Base-by-base conservation (phyloP, 2,888 invertebrate genomes). In the Macaria liturata region DNA sequence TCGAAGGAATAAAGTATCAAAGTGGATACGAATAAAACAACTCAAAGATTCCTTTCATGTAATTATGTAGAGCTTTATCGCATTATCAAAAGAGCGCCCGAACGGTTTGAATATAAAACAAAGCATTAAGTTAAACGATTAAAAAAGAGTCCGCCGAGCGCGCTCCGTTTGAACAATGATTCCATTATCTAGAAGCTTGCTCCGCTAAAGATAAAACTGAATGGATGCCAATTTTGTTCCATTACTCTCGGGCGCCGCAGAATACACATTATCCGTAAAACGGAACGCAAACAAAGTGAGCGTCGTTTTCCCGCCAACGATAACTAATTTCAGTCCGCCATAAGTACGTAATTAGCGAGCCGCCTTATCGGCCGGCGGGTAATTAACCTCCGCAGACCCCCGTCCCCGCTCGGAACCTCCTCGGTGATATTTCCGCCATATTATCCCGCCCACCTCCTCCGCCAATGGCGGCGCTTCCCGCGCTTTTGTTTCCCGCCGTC, bases 321-420 rank as follows among this genome's bases (percentile, higher is more conserved):
- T 91, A 91, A 91, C 90, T 91, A 91, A 91, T 91, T 91, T 90
- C 90, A 84, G 90, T 85, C 89, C 85, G 88, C 91, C 89, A 88
- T 91, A 91, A 91, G 91, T 91, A 90, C 88, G 89, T 91, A 91
- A 91, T 91, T 91, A 91, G 91, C 91, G 89, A 83, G 88, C 91
- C 90, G 83, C 90, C 91, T 91, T 91, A 91, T 91, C 91, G 88
- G 88, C 89, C 83, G 84, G 86, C 76, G 88, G 89, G 91, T 91
- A 91, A 91, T 91, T 91, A 91, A 91, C 91, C 91, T 91, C 84
- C 83, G 79, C 55, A 73, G 71, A 65, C 68, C 69, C 76, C 77
- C 79, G 67, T 72, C 75, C 83, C 78, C 81, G 20, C 91, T 90
- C 88, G 88, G 85, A 85, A 84, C 89, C 90, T 86, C 90, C 91